A percentile compares a stretch with the other conserved stretches of the same genome.
These are phyloP conservation scores for Hydrochoerus hydrochaeris DNA, from an alignment of 2,113 vertebrate genomes.

Conservation along the genomic window DNA sequence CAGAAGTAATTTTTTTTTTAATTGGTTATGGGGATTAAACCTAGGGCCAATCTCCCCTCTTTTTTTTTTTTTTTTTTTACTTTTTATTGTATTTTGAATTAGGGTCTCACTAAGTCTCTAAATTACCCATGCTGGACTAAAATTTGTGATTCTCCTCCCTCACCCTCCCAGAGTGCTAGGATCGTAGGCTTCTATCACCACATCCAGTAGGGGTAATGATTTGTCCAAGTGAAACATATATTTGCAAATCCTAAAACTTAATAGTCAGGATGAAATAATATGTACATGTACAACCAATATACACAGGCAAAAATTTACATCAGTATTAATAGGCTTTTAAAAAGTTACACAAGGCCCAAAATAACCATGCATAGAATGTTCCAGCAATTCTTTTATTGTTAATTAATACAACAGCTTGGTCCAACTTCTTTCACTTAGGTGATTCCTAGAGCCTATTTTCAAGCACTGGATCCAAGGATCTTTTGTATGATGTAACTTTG, in stretches of 20 bases:
- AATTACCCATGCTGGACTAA: background rate
- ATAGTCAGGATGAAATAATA: background rate
- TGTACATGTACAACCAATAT: background rate
- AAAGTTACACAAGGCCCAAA: constrained; percentile 29
- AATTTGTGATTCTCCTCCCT: background rate
- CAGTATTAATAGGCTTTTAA: constrained; percentile 1
- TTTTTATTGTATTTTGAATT: background rate
- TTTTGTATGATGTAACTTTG: background rate
- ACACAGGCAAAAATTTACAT: background rate
- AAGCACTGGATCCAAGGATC: background rate
- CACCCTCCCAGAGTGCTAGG: background rate
- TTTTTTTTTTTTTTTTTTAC: background rate
- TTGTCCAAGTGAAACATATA: background rate
- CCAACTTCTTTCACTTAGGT: background rate
- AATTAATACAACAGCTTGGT: background rate
- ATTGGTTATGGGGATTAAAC: background rate
- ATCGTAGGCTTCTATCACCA: background rate
- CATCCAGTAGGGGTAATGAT: background rate
- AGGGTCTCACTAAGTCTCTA: background rate
- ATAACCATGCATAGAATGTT: background rate
- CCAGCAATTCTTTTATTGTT: background rate
- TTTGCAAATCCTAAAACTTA: constrained; percentile 22
- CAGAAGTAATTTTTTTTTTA: background rate
- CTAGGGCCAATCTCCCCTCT: background rate
- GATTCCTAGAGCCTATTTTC: background rate